phyloP scores from a whole-genome alignment of 2,888 invertebrate species.

The Neria commutata region DNA sequence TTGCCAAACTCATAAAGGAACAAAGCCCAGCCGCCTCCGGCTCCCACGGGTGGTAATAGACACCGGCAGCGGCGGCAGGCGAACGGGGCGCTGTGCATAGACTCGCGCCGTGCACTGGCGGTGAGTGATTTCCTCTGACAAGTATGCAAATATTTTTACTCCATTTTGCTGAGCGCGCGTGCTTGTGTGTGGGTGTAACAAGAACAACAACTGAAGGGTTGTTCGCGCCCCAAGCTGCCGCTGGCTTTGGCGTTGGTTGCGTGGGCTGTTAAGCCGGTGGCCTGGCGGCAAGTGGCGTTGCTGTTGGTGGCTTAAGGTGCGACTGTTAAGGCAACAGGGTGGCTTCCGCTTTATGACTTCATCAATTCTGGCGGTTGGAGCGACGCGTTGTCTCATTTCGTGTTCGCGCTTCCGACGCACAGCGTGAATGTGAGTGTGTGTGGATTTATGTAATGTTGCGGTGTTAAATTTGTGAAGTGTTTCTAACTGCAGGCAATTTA shows the following conservation, averaged over 20 bases:
- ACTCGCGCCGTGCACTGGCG: slow-evolving; percentile 3
- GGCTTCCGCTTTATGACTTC: slow-evolving; percentile 30
- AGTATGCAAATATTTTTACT: slow-evolving; percentile 56
- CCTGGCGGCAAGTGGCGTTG: not conserved
- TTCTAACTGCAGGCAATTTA: slow-evolving; percentile 55
- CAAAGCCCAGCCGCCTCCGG: slow-evolving; percentile 20
- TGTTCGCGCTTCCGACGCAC: slow-evolving; percentile 9
- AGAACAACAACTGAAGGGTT: slow-evolving; percentile 1
- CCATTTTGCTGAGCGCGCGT: slow-evolving; percentile 34
- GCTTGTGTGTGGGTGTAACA: no score
- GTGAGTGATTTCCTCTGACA: slow-evolving; percentile 55
- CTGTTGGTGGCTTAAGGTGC: not conserved
- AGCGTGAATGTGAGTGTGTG: slow-evolving; percentile 17
- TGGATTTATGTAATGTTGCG: slow-evolving; percentile 17
- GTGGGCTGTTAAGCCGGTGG: slow-evolving; percentile 20
- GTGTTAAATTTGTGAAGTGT: slow-evolving; percentile 44
- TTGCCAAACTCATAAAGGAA: slow-evolving; percentile 34
- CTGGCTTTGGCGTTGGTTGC: slow-evolving; percentile 17
- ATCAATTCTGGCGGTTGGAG: slow-evolving; percentile 22
- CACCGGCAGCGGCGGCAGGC: slow-evolving; percentile 19
- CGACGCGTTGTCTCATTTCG: slow-evolving; percentile 9
- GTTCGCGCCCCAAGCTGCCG: not conserved
- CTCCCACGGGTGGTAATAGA: slow-evolving; percentile 33
- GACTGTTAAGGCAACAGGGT: slow-evolving; percentile 2
- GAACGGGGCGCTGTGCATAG: not conserved